Base-by-base conservation (phyloP, 2,888 invertebrate species). In the Acrocera orbiculus region DNA sequence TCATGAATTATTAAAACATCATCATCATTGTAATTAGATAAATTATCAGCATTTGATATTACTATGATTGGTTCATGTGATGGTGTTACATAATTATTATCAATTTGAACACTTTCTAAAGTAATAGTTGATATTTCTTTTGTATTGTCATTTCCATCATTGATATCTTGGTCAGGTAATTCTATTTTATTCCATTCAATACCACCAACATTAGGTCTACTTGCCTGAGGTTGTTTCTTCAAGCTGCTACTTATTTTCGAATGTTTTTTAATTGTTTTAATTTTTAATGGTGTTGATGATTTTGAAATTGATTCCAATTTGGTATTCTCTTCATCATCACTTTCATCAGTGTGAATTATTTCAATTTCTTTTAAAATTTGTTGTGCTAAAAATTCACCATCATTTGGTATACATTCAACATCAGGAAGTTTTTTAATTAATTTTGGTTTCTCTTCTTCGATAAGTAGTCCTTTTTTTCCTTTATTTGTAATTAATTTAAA, bases 231-330 rank as follows among this genome's bases (percentile, higher is more conserved):
- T 10, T 22, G 19, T 26, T 42, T 43, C 7, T 23, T 32, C 2
- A 42, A 28, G 15, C 34, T 38, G 9, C 32, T 35, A 34, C 26
- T 35, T 3, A 39, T 59, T 45, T 63, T 63, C 2, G 63, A 62
- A 45, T 63, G 63, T 47, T 63, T 63, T 42, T 62, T 63, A 15
- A 63, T 62, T 2, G 63, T 63, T 50, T 62, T 62, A 2, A 62
- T 50, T 52, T 62, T 62, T 13, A 54, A 50, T 23, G 56, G 59
- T 41, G 57, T 57, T 7, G 52, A 46, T 4, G 51, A 36, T 8
- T 37, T 14, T 17, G 41, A 39, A 7, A 40, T 14, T 6, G 27
- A 5, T 9, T 5, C 9, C 16, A 9, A 42, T 35, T 37, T 38
- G 25, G 38, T 41, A 8, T 8, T 16, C 7, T 36, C 32, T 19